Evolutionary conservation across 2,113 vertebrate genomes (phyloP), one percentile per base, ranked within the genome.

Genomic region (Halichoeres trimaculatus): DNA sequence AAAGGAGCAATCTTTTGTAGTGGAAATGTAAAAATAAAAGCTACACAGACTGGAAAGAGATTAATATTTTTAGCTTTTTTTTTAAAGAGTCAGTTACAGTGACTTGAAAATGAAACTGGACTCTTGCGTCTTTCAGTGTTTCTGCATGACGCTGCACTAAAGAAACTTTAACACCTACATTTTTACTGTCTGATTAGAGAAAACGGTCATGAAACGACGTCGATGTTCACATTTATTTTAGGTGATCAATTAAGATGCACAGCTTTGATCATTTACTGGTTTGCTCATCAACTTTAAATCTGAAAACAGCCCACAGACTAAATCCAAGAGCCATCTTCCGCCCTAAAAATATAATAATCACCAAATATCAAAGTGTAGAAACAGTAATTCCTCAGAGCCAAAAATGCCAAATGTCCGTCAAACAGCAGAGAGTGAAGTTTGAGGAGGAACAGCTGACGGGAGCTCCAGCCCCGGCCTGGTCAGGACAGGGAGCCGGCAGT

Each of bases 391-490:
- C 3, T 10, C 10, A 30, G 20, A 24, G n/a, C 3, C 35, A 38
- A 26, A 16, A 17, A 30, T 47, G 8, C 14, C 12, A 10, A 68
- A 19, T 24, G 0, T 19, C 7, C 45, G 34, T 17, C 2, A 0
- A 23, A 9, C 41, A 48, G 38, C 35, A 51, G 3, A 11, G 13
- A 54, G 38, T 6, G 14, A 16, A 10, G 19, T 43, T 10, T 13
- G n/a, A 53, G 22, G 26, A n/a, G 24, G 24, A 23, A 16, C 16
- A 8, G 34, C 34, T 14, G 14, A 43, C 26, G 26, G 16, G 14
- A 65, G 50, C 40, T 47, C 43, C 41, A 45, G 59, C 17, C 60
- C 2, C 20, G 67, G 76, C 63, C 78, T 30, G 30, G 35, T n/a
- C 51, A 47, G 12, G 36, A 54, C 68, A 35, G 54, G 64, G 50